phyloP scores from a whole-genome alignment of 1,140 invertebrate species.

The Geopemphigus sp. region DNA sequence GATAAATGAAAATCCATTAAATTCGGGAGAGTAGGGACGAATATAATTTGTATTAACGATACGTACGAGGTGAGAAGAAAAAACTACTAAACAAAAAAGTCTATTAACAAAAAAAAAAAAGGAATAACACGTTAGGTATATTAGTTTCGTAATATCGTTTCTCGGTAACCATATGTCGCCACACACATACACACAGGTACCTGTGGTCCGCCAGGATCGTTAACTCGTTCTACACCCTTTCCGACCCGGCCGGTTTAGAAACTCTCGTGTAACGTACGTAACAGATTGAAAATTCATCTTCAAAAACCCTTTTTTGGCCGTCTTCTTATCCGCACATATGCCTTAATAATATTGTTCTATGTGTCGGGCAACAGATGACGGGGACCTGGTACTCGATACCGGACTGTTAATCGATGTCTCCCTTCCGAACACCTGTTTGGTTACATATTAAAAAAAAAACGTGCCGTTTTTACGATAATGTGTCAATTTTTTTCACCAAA shows the following conservation, averaged over 20 bases:
- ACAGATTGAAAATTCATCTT: conserved; percentile 47
- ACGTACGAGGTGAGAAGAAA: conserved; percentile 11
- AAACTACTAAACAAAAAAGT: conserved; percentile 4
- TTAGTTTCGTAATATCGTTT: conserved; percentile 26
- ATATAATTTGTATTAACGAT: not conserved
- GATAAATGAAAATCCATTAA: conserved; percentile 34
- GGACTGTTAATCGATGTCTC: conserved; percentile 43
- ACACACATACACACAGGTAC: conserved; percentile 21
- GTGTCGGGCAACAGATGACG: conserved; percentile 44
- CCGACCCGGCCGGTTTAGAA: conserved; percentile 4
- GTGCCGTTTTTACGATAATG: not conserved
- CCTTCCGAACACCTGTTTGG: conserved; percentile 23
- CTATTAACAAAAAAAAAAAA: not conserved
- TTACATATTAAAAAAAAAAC: not conserved
- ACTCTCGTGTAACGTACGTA: not conserved
- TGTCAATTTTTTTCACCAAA: too few species aligned
- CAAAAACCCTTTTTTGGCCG: conserved; percentile 18
- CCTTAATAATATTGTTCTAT: not conserved
- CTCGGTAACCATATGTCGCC: conserved; percentile 46
- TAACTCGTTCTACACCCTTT: conserved; percentile 44
- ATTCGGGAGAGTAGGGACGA: not conserved
- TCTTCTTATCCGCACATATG: conserved; percentile 16
- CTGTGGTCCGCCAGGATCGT: conserved; percentile 39
- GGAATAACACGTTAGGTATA: conserved; percentile 15
- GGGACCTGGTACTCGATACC: not conserved